These are phyloP conservation scores for Aphodius sticticus DNA, from an alignment of 2,888 invertebrate species.

Conservation along the genomic window DNA sequence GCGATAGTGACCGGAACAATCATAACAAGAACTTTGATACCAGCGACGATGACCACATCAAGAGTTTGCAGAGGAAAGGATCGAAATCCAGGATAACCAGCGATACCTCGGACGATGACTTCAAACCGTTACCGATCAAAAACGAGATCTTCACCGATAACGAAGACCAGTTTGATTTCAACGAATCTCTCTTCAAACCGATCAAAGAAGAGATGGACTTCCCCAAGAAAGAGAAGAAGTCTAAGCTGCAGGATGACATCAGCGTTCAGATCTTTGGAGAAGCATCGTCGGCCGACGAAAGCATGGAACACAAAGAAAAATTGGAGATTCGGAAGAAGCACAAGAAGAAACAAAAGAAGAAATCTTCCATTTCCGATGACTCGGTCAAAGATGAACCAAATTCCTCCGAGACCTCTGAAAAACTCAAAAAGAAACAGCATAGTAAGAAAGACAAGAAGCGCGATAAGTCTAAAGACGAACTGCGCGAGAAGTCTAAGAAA, in stretches of 20 bases:
- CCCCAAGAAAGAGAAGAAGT: conserved; percentile 55
- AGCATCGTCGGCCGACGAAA: conserved; percentile 55
- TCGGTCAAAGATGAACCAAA: conserved; percentile 60
- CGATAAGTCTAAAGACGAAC: conserved; percentile 67
- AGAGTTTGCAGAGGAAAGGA: conserved; percentile 69
- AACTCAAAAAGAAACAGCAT: conserved; percentile 57
- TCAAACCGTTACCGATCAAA: conserved; percentile 66
- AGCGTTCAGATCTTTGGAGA: conserved; percentile 50
- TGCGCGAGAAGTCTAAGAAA: conserved; percentile 68
- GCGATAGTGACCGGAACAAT: conserved; percentile 59
- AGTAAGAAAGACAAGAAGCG: conserved; percentile 69
- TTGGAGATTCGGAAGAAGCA: conserved; percentile 76
- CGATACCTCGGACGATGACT: conserved; percentile 79
- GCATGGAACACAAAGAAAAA: conserved; percentile 51
- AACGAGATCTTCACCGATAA: conserved; percentile 69
- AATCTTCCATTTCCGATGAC: conserved; percentile 69
- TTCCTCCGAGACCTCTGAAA: conserved; percentile 53
- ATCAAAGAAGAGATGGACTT: conserved; percentile 50
- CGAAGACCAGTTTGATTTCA: conserved; percentile 60
- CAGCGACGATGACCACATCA: conserved; percentile 58
- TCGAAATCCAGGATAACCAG: conserved; percentile 78
- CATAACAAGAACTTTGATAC: conserved; percentile 51
- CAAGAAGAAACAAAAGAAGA: conserved; percentile 85
- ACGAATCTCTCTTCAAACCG: conserved; percentile 49
- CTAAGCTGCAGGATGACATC: conserved; percentile 53